Percentiles rank a stretch among this genome's conserved stretches.
phyloP scores from a whole-genome alignment of 2,113 vertebrate species.

The Nothobranchius kuhntae region DNA sequence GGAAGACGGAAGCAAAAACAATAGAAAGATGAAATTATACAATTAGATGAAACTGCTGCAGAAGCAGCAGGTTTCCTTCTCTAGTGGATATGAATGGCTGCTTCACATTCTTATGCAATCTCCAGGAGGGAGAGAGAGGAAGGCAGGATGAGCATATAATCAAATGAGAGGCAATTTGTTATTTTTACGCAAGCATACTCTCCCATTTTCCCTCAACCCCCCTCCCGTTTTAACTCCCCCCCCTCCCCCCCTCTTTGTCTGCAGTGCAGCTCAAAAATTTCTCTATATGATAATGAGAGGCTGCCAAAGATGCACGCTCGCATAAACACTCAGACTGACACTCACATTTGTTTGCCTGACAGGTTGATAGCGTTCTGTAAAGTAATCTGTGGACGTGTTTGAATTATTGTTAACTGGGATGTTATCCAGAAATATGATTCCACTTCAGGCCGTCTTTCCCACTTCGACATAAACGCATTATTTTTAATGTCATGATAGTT shows the following conservation, averaged over 20 bases:
- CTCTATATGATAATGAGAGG: constrained; percentile 67
- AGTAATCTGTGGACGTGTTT: constrained; percentile 2
- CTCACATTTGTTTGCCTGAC: constrained; percentile 10
- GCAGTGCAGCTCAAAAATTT: constrained; percentile 67
- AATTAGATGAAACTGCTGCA: constrained; percentile 49
- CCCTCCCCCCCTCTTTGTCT: constrained; percentile 53
- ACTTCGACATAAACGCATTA: neutral
- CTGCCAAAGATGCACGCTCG: constrained; percentile 44
- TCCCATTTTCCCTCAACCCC: constrained; percentile 19
- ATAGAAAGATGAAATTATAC: constrained; percentile 24
- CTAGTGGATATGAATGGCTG: constrained; percentile 56
- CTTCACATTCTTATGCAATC: constrained; percentile 64
- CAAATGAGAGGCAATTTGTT: constrained; percentile 76
- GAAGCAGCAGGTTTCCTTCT: constrained; percentile 69
- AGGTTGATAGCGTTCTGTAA: constrained; percentile 7
- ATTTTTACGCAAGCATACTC: constrained; percentile 64
- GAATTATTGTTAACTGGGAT: constrained; percentile 2
- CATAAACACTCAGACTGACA: constrained; percentile 5
- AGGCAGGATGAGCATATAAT: constrained; percentile 54
- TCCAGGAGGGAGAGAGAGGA: constrained; percentile 24
- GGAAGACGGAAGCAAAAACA: constrained; percentile 1
- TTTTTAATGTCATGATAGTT: neutral
- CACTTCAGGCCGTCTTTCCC: neutral
- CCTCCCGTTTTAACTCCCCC: constrained; percentile 15
- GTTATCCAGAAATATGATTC: neutral